Base-by-base conservation (phyloP, 2,797 vertebrate species). In the Premnoplex brunnescens region DNA sequence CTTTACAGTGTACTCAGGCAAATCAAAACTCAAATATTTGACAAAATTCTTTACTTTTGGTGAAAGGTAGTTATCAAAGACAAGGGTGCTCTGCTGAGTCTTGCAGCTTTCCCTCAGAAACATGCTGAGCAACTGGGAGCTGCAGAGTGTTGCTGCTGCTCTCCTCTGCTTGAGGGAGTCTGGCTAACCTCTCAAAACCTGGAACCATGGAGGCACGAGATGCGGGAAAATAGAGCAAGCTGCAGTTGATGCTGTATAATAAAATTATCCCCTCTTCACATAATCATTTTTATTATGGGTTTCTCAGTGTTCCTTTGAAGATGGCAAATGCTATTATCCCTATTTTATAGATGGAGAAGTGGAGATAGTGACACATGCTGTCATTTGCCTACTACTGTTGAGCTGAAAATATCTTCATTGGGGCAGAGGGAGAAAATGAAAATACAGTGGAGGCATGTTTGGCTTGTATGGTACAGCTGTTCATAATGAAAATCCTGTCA, bases 371-470 rank as follows among this genome's bases (percentile, higher is more conserved):
- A 63, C 54, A 94, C 64, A 71, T 89, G 71, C 78, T 92, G 71
- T 89, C 64, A 87, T 91, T 85, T 93, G 12, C 49, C 41, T 59
- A 2, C 74, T 89, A 81, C 75, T 30, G n/a, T 63, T 55, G 75
- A 74, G 56, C 60, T 88, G 78, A 93, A 95, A 85, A 84, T 60
- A 39, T 87, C 60, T 60, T 89, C 14, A 27, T 3, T 83, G 84
- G 56, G 66, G n/a, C 39, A 89, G 46, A 91, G 78, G 52, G 34
- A 71, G 68, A 81, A 85, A 84, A 89, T 14, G 46, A 81, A 74
- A 91, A 88, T 81, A 73, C 48, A 74, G 84, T 67, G 41, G 81
- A 82, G 75, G 68, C 60, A 93, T 89, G 86, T 67, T 77, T 91
- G 59, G 26, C n/a, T 87, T 79, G 34, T 68, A 56, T 6, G 13